Conservation (phyloP, 2,113 vertebrate species). For the Corvus moneduloides region DNA sequence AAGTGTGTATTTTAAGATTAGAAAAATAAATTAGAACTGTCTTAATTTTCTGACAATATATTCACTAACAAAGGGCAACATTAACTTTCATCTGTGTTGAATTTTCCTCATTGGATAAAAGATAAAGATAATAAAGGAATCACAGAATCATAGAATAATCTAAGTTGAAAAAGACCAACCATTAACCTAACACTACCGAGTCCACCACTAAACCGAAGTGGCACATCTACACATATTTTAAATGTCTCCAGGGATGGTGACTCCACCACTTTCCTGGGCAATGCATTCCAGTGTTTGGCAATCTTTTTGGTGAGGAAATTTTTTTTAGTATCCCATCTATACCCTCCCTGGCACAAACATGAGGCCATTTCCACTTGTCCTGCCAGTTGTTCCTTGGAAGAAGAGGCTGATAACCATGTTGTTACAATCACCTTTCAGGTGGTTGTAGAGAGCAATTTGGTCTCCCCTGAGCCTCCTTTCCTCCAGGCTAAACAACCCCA, state of each 20-base stretch:
- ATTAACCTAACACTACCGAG: neutral
- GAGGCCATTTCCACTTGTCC: neutral
- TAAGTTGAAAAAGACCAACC: neutral
- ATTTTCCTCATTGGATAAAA: neutral
- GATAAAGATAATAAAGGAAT: neutral
- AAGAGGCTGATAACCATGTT: fast-evolving
- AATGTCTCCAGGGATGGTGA: neutral
- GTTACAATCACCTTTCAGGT: neutral
- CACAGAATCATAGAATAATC: neutral
- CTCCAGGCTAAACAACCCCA: neutral
- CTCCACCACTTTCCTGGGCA: neutral
- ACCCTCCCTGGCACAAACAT: neutral
- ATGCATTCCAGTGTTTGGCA: neutral
- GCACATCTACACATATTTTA: neutral
- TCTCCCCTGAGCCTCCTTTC: neutral
- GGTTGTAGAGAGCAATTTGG: fast-evolving
- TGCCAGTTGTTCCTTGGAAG: neutral
- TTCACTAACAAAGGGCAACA: neutral
- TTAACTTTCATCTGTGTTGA: neutral
- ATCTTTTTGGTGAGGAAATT: neutral
- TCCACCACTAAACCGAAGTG: neutral
- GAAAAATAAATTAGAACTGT: neutral
- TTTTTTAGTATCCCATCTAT: neutral
- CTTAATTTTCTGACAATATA: neutral
- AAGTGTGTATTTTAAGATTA: neutral